Percentiles rank a stretch among this genome's conserved stretches.
These are phyloP conservation scores for Rutpela maculata DNA, from an alignment of 2,888 invertebrate genomes.

Conservation along the genomic window DNA sequence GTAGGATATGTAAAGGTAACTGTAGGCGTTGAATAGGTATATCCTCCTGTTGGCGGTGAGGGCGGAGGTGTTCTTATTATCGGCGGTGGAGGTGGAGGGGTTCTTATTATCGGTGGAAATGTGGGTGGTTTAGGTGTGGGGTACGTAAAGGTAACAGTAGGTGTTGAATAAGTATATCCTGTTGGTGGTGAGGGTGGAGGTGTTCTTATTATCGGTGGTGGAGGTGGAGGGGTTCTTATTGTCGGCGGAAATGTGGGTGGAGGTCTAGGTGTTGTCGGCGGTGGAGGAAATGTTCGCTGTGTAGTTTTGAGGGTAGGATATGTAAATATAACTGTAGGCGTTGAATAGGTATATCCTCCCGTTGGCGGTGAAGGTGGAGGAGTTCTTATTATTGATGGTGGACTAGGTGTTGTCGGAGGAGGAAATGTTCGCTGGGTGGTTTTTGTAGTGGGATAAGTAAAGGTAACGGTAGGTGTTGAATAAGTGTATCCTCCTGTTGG, in stretches of 20 bases:
- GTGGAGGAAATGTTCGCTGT: background rate
- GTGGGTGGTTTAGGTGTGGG: background rate
- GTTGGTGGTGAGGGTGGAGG: background rate
- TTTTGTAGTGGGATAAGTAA: constrained; percentile 8
- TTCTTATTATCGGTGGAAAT: no score
- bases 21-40: constrained; percentile 11
- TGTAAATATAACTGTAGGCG: background rate
- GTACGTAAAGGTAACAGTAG: constrained; percentile 11
- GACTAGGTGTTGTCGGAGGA: background rate
- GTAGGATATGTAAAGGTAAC: constrained; percentile 18
- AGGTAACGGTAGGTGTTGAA: constrained; percentile 9
- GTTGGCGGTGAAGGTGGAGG: constrained; percentile 11
- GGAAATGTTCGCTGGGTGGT: background rate
- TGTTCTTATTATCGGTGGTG: background rate
- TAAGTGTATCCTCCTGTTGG: constrained; percentile 10
- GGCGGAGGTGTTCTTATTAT: no score
- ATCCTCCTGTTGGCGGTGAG: background rate
- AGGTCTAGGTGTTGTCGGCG: background rate
- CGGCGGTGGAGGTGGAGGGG: no score
- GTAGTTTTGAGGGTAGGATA: constrained; percentile 5
- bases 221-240: background rate
- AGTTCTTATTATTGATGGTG: constrained; percentile 1
- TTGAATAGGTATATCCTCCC: background rate
- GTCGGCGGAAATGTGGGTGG: background rate
- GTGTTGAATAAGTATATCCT: constrained; percentile 10